phyloP scores from a whole-genome alignment of 2,888 invertebrate genomes.

The Cephus runcator region DNA sequence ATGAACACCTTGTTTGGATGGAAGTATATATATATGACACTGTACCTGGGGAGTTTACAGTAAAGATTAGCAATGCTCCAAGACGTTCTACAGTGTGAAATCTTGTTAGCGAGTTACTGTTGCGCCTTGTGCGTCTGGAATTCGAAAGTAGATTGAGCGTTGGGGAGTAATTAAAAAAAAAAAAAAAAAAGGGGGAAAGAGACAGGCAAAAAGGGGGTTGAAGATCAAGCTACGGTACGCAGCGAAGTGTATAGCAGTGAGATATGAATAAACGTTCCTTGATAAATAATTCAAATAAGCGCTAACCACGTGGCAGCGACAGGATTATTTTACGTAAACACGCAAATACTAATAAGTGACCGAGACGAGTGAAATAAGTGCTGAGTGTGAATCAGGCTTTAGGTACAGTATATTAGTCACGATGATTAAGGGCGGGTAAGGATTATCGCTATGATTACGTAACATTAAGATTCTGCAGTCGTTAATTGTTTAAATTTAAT shows the following conservation, averaged over 20 bases:
- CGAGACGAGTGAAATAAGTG: background rate
- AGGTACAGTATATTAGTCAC: background rate
- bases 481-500: background rate
- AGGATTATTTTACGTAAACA: background rate
- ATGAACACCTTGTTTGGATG: background rate
- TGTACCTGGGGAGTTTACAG: background rate
- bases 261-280: background rate
- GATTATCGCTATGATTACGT: background rate
- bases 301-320: background rate
- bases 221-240: background rate
- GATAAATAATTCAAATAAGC: background rate
- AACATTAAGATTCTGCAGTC: background rate
- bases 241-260: background rate
- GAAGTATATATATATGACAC: background rate
- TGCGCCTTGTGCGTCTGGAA: background rate
- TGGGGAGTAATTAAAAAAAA: background rate
- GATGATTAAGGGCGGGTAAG: background rate
- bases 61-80: background rate
- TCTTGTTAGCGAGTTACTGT: background rate
- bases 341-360: background rate
- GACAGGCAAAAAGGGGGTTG: background rate
- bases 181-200: background rate
- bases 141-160: background rate
- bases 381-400: background rate
- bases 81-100: background rate